These are phyloP conservation scores for Cecropterus lyciades DNA, from an alignment of 1,140 invertebrate species.

Conservation along the genomic window DNA sequence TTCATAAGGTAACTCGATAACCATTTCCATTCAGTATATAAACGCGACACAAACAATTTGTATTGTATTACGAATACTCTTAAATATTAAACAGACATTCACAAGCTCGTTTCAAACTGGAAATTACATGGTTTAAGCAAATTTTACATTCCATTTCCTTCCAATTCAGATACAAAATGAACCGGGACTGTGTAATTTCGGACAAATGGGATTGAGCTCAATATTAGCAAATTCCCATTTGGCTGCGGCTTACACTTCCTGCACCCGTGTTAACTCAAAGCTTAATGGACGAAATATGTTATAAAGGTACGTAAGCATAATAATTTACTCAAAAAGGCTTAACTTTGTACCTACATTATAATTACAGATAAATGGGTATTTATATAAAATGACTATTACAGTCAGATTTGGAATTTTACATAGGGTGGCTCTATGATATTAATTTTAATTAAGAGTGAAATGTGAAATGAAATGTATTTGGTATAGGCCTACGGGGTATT, in stretches of 20 bases:
- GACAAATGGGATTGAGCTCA: slow-evolving; percentile 23
- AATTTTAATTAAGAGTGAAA: too few relatives aligned
- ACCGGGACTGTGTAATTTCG: slow-evolving; percentile 30
- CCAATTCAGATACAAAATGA: slow-evolving; percentile 22
- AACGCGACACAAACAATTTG: too few relatives aligned
- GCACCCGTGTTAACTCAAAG: slow-evolving; percentile 5
- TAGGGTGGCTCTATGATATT: too few relatives aligned
- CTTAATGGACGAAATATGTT: background rate
- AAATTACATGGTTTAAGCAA: slow-evolving; percentile 15
- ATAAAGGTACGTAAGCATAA: background rate
- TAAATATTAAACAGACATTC: background rate
- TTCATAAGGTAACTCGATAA: too few relatives aligned
- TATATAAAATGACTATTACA: too few relatives aligned
- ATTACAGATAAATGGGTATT: too few relatives aligned
- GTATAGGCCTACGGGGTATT: too few relatives aligned
- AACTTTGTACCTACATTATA: too few relatives aligned
- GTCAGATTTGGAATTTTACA: too few relatives aligned
- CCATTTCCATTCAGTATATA: too few relatives aligned
- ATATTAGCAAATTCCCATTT: slow-evolving; percentile 29
- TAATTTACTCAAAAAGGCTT: background rate
- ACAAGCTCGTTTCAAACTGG: slow-evolving; percentile 3
- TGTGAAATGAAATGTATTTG: too few relatives aligned
- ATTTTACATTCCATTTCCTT: slow-evolving; percentile 23
- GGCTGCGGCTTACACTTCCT: slow-evolving; percentile 15
- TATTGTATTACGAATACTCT: too few relatives aligned